A percentile compares a stretch with the other conserved stretches of the same genome.
Evolutionary conservation across 2,888 invertebrate species (phyloP).

Genomic region (Incurvaria masculella): DNA sequence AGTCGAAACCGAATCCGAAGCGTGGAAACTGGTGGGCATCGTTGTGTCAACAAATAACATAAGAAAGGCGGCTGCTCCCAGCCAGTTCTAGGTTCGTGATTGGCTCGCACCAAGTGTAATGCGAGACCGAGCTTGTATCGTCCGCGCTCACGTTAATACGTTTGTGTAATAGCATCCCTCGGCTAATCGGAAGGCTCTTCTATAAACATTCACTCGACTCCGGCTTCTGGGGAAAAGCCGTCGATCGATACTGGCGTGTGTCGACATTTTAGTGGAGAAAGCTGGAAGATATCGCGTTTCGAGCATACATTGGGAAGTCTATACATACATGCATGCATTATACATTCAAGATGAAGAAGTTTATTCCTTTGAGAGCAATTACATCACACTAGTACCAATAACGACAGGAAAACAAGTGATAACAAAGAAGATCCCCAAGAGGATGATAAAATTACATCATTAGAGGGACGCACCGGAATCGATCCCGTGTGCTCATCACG

Average conservation of each 20-base stretch:
- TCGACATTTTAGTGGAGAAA: background rate
- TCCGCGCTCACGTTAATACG: background rate
- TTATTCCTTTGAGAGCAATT: too few species aligned
- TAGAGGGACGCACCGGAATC: background rate
- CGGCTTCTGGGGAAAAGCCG: background rate
- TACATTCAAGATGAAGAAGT: too few species aligned
- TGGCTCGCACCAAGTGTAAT: background rate
- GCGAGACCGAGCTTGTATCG: background rate
- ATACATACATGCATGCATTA: too few species aligned
- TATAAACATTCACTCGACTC: background rate
- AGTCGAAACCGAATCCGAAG: background rate
- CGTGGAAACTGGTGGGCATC: background rate
- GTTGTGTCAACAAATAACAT: background rate
- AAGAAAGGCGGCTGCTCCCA: background rate
- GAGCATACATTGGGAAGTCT: too few species aligned
- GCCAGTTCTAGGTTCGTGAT: background rate
- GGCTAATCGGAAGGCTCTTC: background rate
- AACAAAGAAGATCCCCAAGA: background rate
- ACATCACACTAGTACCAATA: too few species aligned
- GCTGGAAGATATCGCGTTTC: background rate
- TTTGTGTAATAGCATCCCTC: background rate
- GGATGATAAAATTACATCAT: background rate
- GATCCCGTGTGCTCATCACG: background rate
- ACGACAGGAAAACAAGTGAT: too few species aligned
- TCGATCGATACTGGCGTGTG: background rate